A percentile compares a stretch with the other conserved stretches of the same genome.
These are phyloP conservation scores for Scolopax bukidnonensis DNA, from an alignment of 2,797 vertebrate genomes.

Conservation along the genomic window DNA sequence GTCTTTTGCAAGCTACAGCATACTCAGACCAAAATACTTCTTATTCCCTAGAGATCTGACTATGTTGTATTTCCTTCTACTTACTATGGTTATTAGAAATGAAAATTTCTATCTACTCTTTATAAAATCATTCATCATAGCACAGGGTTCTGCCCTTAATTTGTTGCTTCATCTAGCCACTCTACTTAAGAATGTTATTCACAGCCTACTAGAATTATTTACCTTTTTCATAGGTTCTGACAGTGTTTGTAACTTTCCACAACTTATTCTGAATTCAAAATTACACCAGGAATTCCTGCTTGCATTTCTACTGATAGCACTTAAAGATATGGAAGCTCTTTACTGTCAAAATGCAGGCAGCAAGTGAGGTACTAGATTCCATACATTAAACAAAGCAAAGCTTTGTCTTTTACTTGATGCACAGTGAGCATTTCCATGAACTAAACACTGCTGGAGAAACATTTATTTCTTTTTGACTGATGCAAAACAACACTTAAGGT, in stretches of 20 bases:
- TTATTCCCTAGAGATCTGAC: not conserved
- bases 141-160: not conserved
- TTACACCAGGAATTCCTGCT: not conserved
- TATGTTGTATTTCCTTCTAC: not conserved
- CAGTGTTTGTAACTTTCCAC: not conserved
- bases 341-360: not conserved
- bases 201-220: not conserved
- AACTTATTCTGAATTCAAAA: not conserved
- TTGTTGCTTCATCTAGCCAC: not conserved
- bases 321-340: not conserved
- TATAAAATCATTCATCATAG: not conserved
- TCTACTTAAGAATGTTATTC: not conserved
- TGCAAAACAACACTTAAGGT: not conserved
- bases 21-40: not conserved
- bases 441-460: not conserved
- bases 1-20: not conserved
- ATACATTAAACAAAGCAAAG: not conserved
- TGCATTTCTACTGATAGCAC: not conserved
- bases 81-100: not conserved
- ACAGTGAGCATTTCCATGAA: not conserved
- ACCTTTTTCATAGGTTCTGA: not conserved
- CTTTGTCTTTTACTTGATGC: not conserved
- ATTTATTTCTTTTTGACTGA: not conserved
- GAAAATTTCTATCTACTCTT: not conserved
- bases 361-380: not conserved